Evolutionary conservation across 2,888 invertebrate species (phyloP).

Genomic region (Branchellion lobata): DNA sequence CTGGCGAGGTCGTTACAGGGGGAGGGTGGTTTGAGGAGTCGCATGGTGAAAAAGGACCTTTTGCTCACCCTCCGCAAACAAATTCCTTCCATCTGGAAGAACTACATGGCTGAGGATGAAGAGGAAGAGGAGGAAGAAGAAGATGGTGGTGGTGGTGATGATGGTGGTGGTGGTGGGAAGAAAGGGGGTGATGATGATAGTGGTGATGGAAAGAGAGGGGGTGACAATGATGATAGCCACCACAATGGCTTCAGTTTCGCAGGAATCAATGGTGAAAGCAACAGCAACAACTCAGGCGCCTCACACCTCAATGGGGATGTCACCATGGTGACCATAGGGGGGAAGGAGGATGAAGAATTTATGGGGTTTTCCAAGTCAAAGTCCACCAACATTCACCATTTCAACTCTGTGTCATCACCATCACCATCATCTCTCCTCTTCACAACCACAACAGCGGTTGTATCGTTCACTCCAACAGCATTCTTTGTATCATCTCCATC

Average conservation of each 20-base stretch:
- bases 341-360: no score
- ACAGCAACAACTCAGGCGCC: no score
- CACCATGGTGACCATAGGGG: no score
- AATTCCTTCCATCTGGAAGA: not conserved
- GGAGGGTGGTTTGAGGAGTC: constrained; percentile 7
- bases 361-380: no score
- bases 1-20: not conserved
- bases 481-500: no score
- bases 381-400: no score
- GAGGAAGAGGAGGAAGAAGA: constrained; percentile 19
- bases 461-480: no score
- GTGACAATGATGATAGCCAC: constrained; percentile 1
- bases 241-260: no score
- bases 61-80: not conserved
- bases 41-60: not conserved
- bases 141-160: constrained; percentile 5
- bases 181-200: constrained; percentile 5
- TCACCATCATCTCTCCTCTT: not conserved
- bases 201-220: not conserved
- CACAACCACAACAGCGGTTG: no score
- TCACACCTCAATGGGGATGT: no score
- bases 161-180: not conserved
- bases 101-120: constrained; percentile 14
- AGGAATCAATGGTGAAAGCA: no score
- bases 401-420: no score